phyloP scores from a whole-genome alignment of 1,140 invertebrate genomes.

The Holcopasites calliopsidis region DNA sequence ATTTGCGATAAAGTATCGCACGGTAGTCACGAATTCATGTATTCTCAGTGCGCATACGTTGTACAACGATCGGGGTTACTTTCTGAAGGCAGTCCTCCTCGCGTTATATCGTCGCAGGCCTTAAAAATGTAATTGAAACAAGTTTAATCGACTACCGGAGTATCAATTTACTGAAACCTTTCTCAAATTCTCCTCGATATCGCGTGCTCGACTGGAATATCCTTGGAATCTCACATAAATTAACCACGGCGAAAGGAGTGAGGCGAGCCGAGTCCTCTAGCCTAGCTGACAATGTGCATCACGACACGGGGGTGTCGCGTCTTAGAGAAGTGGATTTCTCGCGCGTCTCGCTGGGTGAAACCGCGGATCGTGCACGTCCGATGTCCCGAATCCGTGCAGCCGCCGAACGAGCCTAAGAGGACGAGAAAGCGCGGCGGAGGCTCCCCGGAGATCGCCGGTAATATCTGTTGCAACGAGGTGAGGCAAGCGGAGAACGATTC shows the following conservation, averaged over 20 bases:
- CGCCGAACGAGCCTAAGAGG: conserved; percentile 21
- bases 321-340: not conserved
- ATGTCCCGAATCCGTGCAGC: conserved; percentile 16
- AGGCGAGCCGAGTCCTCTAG: not conserved
- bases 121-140: too few relatives aligned
- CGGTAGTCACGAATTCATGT: not conserved
- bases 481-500: conserved; percentile 56
- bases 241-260: not conserved
- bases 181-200: too few relatives aligned
- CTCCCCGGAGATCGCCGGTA: conserved; percentile 49
- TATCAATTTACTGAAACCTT: not conserved
- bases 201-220: too few relatives aligned
- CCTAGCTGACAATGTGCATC: not conserved
- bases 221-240: not conserved
- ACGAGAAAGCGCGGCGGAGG: conserved; percentile 56
- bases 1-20: not conserved
- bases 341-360: conserved; percentile 22
- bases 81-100: not conserved
- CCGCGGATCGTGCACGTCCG: conserved; percentile 27
- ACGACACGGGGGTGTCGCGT: not conserved
- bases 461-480: conserved; percentile 39
- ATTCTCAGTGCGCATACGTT: not conserved
- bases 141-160: too few relatives aligned
- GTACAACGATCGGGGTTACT: not conserved
- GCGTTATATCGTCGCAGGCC: not conserved